Evolutionary conservation across 2,797 vertebrate species (phyloP), one percentile per base, ranked within the genome.

Genomic region (Sebastes taczanowskii): DNA sequence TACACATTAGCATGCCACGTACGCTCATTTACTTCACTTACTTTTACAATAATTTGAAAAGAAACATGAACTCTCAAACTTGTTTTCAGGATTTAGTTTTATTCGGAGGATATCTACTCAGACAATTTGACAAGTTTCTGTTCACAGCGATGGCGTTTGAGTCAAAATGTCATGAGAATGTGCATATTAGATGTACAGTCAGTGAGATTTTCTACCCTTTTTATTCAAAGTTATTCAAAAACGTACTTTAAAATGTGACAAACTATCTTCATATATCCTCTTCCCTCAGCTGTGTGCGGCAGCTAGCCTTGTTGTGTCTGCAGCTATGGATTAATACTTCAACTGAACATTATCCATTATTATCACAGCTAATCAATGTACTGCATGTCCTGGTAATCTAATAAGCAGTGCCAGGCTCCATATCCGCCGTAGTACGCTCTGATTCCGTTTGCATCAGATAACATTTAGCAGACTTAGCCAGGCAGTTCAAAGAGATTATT

Each of bases 321-420:
- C 69, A 74, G 34, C 42, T 61, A 78, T 78, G 71, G 83, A 86
- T 86, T 81, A 82, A 84, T 71, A 77, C 70, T 74, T 75, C 59
- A 88, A 87, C 74, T 68, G 52, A 77, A 81, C 59, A 88, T 86
- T 59, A 80, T 87, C 78, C 74, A 60, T 84, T 86, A 86, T 85
- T 78, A 89, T 87, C 82, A 60, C 73, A 49, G 42, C 73, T 85
- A 88, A 91, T 93, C 83, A 83, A 46, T 88, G 80, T 46, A 58
- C 81, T 74, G 67, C 78, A 67, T 81, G 72, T 79, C 71, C 64
- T 76, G 56, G 56, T 87, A 90, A 88, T 86, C 81, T 60, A 86
- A 89, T 91, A 74, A 88, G 29, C 70, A 81, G 73, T 11, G 56
- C 38, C 53, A 49, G 56, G 49, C 81, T 87, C 30, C 70, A 66